Evolutionary conservation across 2,113 vertebrate species (phyloP).

Genomic region (Collichthys lucidus): DNA sequence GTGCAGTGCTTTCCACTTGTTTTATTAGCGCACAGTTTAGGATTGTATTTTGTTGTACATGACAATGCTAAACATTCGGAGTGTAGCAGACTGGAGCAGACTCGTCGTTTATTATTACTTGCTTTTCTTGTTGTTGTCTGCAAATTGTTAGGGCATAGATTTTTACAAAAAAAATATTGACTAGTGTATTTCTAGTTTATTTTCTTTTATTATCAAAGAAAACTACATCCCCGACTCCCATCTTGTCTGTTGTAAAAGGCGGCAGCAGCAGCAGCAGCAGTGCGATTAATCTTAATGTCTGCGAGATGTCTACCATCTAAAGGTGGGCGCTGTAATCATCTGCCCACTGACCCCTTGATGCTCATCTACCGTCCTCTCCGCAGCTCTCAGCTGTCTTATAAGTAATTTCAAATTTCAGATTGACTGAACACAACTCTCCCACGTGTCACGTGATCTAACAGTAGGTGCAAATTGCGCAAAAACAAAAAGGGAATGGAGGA

Average conservation of each 20-base stretch:
- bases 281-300: slow-evolving; percentile 85
- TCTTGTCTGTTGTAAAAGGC: slow-evolving; percentile 29
- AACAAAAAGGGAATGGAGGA: slow-evolving; percentile 39
- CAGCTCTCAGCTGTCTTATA: slow-evolving; percentile 50
- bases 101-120: slow-evolving; percentile 44
- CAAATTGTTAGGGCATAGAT: slow-evolving; percentile 4
- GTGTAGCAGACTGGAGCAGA: slow-evolving; percentile 14
- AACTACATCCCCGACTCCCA: slow-evolving; percentile 4
- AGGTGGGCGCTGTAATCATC: slow-evolving; percentile 86
- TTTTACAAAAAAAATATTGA: neutral
- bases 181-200: neutral
- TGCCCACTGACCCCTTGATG: slow-evolving; percentile 84
- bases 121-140: slow-evolving; percentile 29
- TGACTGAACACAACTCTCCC: slow-evolving; percentile 55
- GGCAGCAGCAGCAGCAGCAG: slow-evolving; percentile 30
- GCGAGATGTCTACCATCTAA: slow-evolving; percentile 71
- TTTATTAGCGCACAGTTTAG: slow-evolving; percentile 57
- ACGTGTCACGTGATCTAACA: slow-evolving; percentile 26
- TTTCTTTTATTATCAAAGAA: slow-evolving; percentile 9
- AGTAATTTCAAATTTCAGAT: slow-evolving; percentile 69
- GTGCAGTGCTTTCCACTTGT: slow-evolving; percentile 20
- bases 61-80: slow-evolving; percentile 41
- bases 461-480: slow-evolving; percentile 39
- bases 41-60: slow-evolving; percentile 41
- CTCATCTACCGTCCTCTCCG: slow-evolving; percentile 63